Evolutionary conservation across 2,888 invertebrate species (phyloP).

Genomic region (Protophormia terraenovae): DNA sequence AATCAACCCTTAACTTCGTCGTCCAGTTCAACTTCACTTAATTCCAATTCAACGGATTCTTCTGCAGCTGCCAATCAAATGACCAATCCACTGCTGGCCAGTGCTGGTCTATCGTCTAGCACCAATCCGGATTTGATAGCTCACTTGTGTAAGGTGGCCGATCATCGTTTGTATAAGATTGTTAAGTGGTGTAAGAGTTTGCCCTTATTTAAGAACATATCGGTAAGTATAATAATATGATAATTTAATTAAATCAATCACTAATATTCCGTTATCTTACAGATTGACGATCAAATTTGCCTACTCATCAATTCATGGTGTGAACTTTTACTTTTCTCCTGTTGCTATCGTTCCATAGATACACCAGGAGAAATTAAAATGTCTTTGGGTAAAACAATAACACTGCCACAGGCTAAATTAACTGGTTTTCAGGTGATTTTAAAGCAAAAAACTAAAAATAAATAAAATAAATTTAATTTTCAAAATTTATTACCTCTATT

Average conservation of each 20-base stretch:
- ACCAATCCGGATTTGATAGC: conserved; percentile 92
- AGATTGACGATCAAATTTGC: conserved; percentile 99
- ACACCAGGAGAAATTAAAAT: conserved; percentile 94
- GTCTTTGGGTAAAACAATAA: conserved; percentile 81
- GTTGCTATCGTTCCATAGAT: conserved; percentile 95
- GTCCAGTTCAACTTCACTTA: conserved; percentile 68
- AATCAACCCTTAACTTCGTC: conserved; percentile 81
- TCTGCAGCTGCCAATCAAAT: conserved; percentile 76
- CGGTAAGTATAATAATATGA: no score
- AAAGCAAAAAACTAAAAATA: no score
- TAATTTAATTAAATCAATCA: background rate
- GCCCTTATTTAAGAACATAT: conserved; percentile 97
- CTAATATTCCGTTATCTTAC: conserved; percentile 58
- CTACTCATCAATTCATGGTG: conserved; percentile 99
- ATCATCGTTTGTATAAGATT: conserved; percentile 97
- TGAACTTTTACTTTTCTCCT: conserved; percentile 93
- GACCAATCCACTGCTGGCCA: conserved; percentile 83
- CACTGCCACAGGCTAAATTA: conserved; percentile 80
- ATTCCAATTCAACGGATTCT: conserved; percentile 73
- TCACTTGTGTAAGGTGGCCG: conserved; percentile 96
- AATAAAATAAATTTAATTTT: no score
- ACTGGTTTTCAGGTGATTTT: conserved; percentile 83
- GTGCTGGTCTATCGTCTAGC: conserved; percentile 81
- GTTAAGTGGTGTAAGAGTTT: conserved; percentile 99
- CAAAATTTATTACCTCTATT: background rate